Conservation (phyloP, 2,888 invertebrate genomes). For the Volucella bombylans region DNA sequence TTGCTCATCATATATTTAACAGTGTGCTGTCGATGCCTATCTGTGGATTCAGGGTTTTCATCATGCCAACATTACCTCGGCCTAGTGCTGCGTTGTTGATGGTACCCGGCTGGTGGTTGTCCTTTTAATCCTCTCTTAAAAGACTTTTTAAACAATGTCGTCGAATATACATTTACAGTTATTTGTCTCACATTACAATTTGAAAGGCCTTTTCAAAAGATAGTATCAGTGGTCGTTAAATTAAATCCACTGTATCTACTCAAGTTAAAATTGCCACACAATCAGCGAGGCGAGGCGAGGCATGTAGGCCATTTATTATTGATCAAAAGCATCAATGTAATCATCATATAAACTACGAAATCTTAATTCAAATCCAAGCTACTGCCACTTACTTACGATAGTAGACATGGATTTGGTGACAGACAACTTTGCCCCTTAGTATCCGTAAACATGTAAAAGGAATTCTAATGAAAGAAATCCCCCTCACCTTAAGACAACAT, state of each 20-base stretch:
- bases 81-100: too few species aligned
- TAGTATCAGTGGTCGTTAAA: background rate
- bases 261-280: background rate
- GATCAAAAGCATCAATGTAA: constrained; percentile 31
- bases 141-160: too few species aligned
- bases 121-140: too few species aligned
- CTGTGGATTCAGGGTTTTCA: too few species aligned
- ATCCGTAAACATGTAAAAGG: constrained; percentile 22
- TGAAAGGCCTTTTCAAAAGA: too few species aligned
- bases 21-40: too few species aligned
- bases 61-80: too few species aligned
- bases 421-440: constrained; percentile 27
- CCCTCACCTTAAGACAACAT: constrained; percentile 48
- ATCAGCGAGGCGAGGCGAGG: background rate
- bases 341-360: constrained; percentile 38
- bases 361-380: constrained; percentile 47
- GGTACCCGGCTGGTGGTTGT: too few species aligned
- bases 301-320: background rate
- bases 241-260: background rate
- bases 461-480: constrained; percentile 11
- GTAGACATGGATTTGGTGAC: constrained; percentile 1
- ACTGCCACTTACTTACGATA: background rate
- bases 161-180: too few species aligned
- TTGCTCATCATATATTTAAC: too few species aligned
- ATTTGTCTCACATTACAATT: too few species aligned